Base-by-base conservation (phyloP, 2,888 invertebrate species). In the Trissoscelio sp. region DNA sequence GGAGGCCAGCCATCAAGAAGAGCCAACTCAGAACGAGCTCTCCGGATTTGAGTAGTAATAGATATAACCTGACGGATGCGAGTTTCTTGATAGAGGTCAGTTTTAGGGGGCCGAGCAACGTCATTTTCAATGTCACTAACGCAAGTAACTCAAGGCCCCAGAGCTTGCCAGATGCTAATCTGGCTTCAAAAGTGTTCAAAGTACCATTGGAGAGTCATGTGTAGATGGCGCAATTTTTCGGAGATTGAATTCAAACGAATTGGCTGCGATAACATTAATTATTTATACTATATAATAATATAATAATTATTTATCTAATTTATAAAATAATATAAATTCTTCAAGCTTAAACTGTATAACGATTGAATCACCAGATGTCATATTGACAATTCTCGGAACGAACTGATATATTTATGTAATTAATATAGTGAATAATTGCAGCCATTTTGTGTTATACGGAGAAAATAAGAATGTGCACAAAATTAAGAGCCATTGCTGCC, bases 191-290 rank as follows among this genome's bases (percentile, higher is more conserved):
- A 83, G 92, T 93, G 22, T 93, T 92, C 82, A 93, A 93, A 87
- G 92, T 93, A 85, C 93, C 94, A 51, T 90, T 94, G 14, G 94
- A 94, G 90, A 93, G 93, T 88, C 93, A 93, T 87, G 93, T 94
- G 66, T 94, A 90, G 92, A 53, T 53, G 48, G 57, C 11, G 60
- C 66, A 39, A 3, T 31, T 1, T n/a, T n/a, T n/a, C n/a, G n/a
- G n/a, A n/a, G n/a, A n/a, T n/a, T n/a, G n/a, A n/a, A n/a, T n/a
- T n/a, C n/a, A n/a, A n/a, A n/a, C n/a, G n/a, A n/a, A n/a, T n/a
- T n/a, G n/a, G n/a, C n/a, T n/a, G n/a, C n/a, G n/a, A n/a, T n/a
- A n/a, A n/a, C n/a, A n/a, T n/a, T n/a, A n/a, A n/a, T n/a, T n/a
- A n/a, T n/a, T n/a, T n/a, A n/a, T n/a, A n/a, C n/a, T n/a, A n/a